Evolutionary conservation across 2,888 invertebrate genomes (phyloP).

Genomic region (Nowickia ferox): DNA sequence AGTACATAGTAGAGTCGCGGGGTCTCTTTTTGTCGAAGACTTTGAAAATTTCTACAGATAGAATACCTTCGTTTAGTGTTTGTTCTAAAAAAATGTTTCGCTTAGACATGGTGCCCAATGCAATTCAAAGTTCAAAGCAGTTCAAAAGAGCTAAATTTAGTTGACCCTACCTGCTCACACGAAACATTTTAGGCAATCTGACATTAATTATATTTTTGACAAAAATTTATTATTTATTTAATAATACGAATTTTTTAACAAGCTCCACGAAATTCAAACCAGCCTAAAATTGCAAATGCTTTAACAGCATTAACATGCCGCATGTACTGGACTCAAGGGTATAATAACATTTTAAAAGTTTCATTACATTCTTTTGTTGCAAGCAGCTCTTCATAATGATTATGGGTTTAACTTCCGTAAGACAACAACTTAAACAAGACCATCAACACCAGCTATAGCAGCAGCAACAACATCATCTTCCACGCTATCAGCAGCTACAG

Average conservation of each 20-base stretch:
- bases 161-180: too few relatives aligned
- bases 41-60: too few relatives aligned
- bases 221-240: too few relatives aligned
- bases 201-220: too few relatives aligned
- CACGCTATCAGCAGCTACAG: constrained; percentile 8
- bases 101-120: too few relatives aligned
- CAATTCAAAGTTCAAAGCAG: too few relatives aligned
- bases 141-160: too few relatives aligned
- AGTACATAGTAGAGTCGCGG: too few relatives aligned
- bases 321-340: constrained; percentile 43
- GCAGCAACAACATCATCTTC: constrained; percentile 32
- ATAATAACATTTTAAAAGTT: constrained; percentile 62
- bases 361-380: constrained; percentile 61
- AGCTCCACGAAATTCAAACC: not conserved
- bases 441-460: constrained; percentile 54
- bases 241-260: not conserved
- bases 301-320: constrained; percentile 34
- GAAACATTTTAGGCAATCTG: too few relatives aligned
- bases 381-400: constrained; percentile 72
- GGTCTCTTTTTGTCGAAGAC: too few relatives aligned
- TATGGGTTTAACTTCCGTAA: constrained; percentile 76
- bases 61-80: too few relatives aligned
- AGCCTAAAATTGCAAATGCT: not conserved
- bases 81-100: too few relatives aligned
- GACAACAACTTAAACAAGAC: constrained; percentile 69